Evolutionary conservation across 2,797 vertebrate species (phyloP).

Genomic region (Scarus forsteni): DNA sequence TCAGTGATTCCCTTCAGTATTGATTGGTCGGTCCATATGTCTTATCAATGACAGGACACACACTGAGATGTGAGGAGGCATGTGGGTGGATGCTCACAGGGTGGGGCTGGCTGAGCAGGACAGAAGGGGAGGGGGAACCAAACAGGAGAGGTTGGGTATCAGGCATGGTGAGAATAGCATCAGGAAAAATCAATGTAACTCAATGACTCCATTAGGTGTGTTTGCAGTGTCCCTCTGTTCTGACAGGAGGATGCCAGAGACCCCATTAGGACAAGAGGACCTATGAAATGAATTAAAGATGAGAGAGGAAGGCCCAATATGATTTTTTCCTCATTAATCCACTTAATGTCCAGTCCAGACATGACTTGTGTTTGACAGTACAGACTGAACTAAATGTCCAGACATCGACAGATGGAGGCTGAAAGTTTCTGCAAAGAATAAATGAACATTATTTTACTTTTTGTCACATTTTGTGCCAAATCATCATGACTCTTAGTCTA

Average conservation of each 20-base stretch:
- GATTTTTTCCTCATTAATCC: conserved; percentile 62
- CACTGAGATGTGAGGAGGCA: conserved; percentile 19
- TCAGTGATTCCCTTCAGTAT: conserved; percentile 3
- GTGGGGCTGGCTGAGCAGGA: conserved; percentile 51
- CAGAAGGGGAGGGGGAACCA: conserved; percentile 6
- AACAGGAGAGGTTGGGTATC: conserved; percentile 64
- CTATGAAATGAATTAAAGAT: conserved; percentile 83
- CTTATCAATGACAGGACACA: neutral
- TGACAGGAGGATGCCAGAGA: conserved; percentile 77
- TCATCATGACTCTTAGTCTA: conserved; percentile 6
- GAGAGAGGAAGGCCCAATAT: conserved; percentile 54
- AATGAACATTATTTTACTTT: conserved; percentile 4
- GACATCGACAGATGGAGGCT: conserved; percentile 16
- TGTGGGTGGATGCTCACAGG: conserved; percentile 60
- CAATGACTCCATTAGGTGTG: conserved; percentile 80
- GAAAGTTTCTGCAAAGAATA: conserved; percentile 1
- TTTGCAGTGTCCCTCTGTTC: conserved; percentile 71
- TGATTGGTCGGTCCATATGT: no score
- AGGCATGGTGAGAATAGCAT: conserved; percentile 55
- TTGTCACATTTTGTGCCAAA: conserved; percentile 24
- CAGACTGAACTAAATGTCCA: conserved; percentile 19
- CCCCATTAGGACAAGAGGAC: conserved; percentile 76
- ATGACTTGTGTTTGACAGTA: conserved; percentile 39
- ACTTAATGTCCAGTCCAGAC: conserved; percentile 59
- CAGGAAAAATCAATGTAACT: conserved; percentile 85